These are phyloP conservation scores for Sylvilagus floridanus DNA, from an alignment of 2,797 vertebrate species.

Conservation along the genomic window DNA sequence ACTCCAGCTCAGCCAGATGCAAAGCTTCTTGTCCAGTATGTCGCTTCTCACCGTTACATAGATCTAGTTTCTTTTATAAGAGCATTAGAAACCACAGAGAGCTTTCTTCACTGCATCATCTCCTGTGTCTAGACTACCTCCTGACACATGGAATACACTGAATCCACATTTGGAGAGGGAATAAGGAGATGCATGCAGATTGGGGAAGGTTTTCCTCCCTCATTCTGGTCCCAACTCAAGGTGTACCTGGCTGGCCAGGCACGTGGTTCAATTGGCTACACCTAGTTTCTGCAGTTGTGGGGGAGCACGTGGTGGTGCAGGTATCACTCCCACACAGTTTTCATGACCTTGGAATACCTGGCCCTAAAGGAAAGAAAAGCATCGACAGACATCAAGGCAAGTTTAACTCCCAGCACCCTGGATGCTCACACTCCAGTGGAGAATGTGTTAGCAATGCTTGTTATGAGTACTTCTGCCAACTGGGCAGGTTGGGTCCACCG, in stretches of 20 bases:
- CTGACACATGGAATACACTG: neutral
- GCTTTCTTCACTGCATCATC: neutral
- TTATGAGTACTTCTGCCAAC: neutral
- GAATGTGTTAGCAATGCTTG: neutral
- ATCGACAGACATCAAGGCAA: slow-evolving; percentile 69
- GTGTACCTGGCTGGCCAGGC: slow-evolving; percentile 78
- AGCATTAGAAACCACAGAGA: neutral
- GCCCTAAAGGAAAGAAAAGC: slow-evolving; percentile 80
- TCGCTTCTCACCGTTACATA: neutral
- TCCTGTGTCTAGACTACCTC: neutral
- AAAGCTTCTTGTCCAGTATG: neutral
- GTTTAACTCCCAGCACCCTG: slow-evolving; percentile 56
- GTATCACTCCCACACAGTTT: slow-evolving; percentile 80
- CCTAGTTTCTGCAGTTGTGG: slow-evolving; percentile 80
- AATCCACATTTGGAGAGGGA: neutral
- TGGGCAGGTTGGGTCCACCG: rapidly evolving
- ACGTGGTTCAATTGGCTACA: slow-evolving; percentile 82
- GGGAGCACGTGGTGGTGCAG: slow-evolving; percentile 83
- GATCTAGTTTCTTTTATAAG: neutral
- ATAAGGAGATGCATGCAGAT: neutral
- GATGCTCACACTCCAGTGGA: rapidly evolving
- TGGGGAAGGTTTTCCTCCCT: slow-evolving; percentile 62
- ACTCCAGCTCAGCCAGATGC: neutral
- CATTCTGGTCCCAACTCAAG: slow-evolving; percentile 78
- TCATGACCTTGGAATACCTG: slow-evolving; percentile 77